A percentile compares a stretch with the other conserved stretches of the same genome.
Conservation (phyloP, 2,797 vertebrate species). For the Eupleurogrammus muticus region DNA sequence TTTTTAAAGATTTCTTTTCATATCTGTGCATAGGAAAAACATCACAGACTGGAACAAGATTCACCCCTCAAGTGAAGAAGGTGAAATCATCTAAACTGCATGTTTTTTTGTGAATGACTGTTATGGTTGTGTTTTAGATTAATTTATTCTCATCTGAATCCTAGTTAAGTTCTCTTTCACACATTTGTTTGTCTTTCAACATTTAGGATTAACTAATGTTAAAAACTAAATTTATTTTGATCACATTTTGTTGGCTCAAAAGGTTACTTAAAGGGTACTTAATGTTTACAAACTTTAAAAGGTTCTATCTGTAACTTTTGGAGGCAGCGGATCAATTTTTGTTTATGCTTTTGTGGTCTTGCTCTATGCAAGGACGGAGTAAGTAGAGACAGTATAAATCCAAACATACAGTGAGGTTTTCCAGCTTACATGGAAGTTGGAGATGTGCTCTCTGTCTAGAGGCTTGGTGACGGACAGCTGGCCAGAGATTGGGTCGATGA, state of each 20-base stretch:
- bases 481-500: slow-evolving; percentile 95
- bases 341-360: too few species aligned
- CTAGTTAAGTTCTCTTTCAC: background rate
- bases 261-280: background rate
- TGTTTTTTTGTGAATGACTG: background rate
- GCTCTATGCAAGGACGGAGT: too few species aligned
- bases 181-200: background rate
- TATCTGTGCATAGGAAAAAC: slow-evolving; percentile 41
- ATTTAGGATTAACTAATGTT: background rate
- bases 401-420: too few species aligned
- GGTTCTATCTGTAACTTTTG: too few species aligned
- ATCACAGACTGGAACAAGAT: slow-evolving; percentile 10
- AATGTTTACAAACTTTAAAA: too few species aligned
- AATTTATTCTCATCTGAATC: slow-evolving; percentile 7
- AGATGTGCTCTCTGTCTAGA: slow-evolving; percentile 94
- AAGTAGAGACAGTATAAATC: too few species aligned
- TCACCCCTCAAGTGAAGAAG: slow-evolving; percentile 4
- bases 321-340: too few species aligned
- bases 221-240: background rate
- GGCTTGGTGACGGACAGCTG: slow-evolving; percentile 96
- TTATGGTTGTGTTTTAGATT: background rate
- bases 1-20: slow-evolving; percentile 34
- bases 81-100: background rate
- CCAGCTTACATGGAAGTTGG: slow-evolving; percentile 96
- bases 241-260: background rate